Conservation (phyloP, 1,140 invertebrate genomes). For the Triops cancriformis region DNA sequence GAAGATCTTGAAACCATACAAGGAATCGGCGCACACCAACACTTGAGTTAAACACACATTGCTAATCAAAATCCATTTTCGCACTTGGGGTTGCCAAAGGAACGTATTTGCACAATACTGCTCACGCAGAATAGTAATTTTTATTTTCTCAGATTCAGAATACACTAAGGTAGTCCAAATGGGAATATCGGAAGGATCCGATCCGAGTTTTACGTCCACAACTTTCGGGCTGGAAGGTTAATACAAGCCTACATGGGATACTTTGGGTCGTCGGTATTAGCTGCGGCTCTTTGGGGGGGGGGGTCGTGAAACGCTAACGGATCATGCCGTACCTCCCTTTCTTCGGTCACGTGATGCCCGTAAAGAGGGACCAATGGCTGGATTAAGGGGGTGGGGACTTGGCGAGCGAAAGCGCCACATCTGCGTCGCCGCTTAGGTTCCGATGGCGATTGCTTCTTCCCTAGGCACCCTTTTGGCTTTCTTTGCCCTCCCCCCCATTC, state of each 20-base stretch:
- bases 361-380: neutral
- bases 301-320: neutral
- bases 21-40: too few species aligned
- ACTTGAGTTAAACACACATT: too few species aligned
- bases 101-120: too few species aligned
- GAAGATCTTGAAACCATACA: too few species aligned
- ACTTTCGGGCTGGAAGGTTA: slow-evolving; percentile 2
- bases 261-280: neutral
- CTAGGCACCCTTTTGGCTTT: too few species aligned
- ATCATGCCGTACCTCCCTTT: neutral
- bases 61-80: too few species aligned
- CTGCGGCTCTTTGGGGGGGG: neutral
- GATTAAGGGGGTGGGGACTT: neutral
- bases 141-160: too few species aligned
- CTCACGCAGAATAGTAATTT: too few species aligned
- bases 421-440: neutral
- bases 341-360: neutral
- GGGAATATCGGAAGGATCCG: slow-evolving; percentile 1
- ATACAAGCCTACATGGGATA: neutral
- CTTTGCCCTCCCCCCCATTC: too few species aligned
- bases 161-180: neutral
- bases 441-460: too few species aligned
- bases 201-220: neutral
- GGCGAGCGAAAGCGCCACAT: neutral
- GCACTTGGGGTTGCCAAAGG: too few species aligned